phyloP scores from a whole-genome alignment of 2,797 vertebrate genomes.

The Peromyscus attwateri region DNA sequence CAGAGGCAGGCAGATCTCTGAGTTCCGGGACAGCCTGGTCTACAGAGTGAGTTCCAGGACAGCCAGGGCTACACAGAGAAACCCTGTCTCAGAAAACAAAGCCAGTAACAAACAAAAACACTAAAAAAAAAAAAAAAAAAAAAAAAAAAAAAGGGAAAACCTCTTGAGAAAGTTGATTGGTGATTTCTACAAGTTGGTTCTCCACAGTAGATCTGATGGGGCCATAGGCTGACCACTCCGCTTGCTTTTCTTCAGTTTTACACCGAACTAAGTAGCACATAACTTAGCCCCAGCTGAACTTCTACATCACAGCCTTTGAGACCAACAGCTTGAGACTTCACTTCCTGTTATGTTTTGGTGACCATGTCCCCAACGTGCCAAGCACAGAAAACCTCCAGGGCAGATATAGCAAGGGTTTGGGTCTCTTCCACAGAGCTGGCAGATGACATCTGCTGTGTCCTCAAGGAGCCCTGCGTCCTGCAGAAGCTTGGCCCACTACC shows the following conservation, averaged over 20 bases:
- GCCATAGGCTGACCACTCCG: background rate
- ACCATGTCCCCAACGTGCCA: background rate
- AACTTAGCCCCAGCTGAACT: background rate
- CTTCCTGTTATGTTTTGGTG: background rate
- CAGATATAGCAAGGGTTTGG: rapidly evolving
- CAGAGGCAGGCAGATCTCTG: background rate
- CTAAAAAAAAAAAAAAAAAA: too few species aligned
- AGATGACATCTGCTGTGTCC: slow-evolving; percentile 90
- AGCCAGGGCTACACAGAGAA: background rate
- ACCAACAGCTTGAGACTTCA: background rate
- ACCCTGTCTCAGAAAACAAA: background rate
- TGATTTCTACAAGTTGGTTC: background rate
- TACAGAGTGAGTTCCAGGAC: background rate
- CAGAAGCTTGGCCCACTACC: slow-evolving; percentile 56
- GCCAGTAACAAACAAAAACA: background rate
- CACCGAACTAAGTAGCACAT: background rate
- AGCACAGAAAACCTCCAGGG: background rate
- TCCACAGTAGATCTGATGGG: background rate
- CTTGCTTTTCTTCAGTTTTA: slow-evolving; percentile 21
- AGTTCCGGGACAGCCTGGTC: background rate
- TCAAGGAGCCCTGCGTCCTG: slow-evolving; percentile 90
- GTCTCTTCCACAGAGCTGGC: slow-evolving; percentile 86
- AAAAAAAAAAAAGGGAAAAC: background rate
- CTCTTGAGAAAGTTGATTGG: background rate
- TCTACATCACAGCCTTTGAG: background rate